A percentile compares a stretch with the other conserved stretches of the same genome.
Conservation (phyloP, 2,888 invertebrate species). For the Andricus curvator region DNA sequence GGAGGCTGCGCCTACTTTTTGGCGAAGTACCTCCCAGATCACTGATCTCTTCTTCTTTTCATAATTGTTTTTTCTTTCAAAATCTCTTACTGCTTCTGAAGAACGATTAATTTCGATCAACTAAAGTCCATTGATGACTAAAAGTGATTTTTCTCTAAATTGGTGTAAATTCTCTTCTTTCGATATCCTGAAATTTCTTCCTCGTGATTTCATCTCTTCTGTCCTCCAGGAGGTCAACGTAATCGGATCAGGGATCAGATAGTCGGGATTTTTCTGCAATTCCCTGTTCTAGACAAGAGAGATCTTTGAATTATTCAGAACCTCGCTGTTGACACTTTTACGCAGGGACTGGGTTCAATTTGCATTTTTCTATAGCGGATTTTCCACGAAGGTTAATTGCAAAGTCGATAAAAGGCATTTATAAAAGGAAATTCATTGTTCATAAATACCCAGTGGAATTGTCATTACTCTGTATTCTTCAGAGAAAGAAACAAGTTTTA, state of each 20-base stretch:
- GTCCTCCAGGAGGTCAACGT: not conserved
- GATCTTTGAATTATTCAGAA: conserved; percentile 7
- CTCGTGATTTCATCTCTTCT: conserved; percentile 24
- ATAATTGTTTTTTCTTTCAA: conserved; percentile 48
- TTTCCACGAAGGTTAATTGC: not conserved
- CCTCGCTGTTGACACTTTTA: not conserved
- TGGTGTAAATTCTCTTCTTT: not conserved
- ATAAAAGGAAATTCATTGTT: not conserved
- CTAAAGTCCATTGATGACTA: conserved; percentile 29
- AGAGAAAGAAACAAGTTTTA: no score
- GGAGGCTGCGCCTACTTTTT: conserved; percentile 18
- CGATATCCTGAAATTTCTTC: not conserved
- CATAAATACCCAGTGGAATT: not conserved
- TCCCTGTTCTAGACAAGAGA: conserved; percentile 1
- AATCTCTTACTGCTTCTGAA: not conserved
- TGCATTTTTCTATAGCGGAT: not conserved
- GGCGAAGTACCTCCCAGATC: conserved; percentile 49
- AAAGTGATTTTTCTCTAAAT: not conserved
- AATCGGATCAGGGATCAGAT: not conserved
- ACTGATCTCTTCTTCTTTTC: conserved; percentile 61
- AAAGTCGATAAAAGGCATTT: not conserved
- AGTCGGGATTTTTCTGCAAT: not conserved
- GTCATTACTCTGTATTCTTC: no score
- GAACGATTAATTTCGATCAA: not conserved
- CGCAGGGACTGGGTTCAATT: not conserved